Conservation (phyloP, 1,140 invertebrate genomes). For the Nephotettix cincticeps region DNA sequence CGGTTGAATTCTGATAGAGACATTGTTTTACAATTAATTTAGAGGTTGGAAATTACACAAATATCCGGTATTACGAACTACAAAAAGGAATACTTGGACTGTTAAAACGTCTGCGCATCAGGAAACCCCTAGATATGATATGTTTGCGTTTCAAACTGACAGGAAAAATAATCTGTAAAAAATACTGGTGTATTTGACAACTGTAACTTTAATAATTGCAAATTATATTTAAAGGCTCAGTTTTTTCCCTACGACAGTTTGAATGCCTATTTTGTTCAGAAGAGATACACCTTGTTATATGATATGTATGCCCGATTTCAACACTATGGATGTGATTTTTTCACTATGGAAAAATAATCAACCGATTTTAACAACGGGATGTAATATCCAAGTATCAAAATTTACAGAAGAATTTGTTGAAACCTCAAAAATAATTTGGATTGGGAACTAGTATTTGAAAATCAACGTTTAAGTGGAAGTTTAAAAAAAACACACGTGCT, state of each 20-base stretch:
- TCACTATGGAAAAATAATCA: neutral
- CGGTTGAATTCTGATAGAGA: no score
- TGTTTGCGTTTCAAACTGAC: slow-evolving; percentile 33
- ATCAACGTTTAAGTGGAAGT: no score
- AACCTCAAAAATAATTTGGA: no score
- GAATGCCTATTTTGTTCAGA: neutral
- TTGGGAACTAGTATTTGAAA: no score
- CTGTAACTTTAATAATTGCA: slow-evolving; percentile 30
- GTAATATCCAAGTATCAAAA: no score
- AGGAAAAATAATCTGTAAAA: slow-evolving; percentile 27
- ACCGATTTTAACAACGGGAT: neutral
- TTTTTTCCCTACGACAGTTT: slow-evolving; percentile 31
- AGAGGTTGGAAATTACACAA: slow-evolving; percentile 49
- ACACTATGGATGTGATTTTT: neutral
- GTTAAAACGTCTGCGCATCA: slow-evolving; percentile 32
- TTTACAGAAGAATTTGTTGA: no score
- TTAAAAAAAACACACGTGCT: no score
- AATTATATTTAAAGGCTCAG: slow-evolving; percentile 33
- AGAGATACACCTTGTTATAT: neutral
- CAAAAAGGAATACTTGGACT: no score
- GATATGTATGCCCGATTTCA: no score
- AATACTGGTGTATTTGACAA: slow-evolving; percentile 30
- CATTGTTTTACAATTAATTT: no score
- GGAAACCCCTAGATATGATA: slow-evolving; percentile 31
- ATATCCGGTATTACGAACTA: slow-evolving; percentile 43